Evolutionary conservation across 2,888 invertebrate species (phyloP).

Genomic region (Oscheius onirici): DNA sequence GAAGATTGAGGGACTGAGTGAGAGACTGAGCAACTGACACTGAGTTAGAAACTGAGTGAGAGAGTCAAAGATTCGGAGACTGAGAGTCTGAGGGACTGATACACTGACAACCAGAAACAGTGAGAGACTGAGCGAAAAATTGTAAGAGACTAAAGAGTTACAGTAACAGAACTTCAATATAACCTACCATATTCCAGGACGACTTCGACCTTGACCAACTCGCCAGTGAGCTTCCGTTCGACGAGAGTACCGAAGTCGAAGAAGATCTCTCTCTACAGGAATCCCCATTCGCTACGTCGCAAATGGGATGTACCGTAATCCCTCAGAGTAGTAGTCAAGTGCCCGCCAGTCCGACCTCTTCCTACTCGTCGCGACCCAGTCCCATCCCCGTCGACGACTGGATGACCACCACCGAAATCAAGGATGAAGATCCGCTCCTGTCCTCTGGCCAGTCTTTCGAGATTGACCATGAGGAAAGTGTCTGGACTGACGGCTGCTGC

Average conservation of each 20-base stretch:
- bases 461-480: slow-evolving; percentile 18
- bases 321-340: neutral
- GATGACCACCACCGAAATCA: slow-evolving; percentile 13
- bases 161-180: neutral
- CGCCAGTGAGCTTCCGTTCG: slow-evolving; percentile 34
- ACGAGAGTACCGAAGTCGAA: neutral
- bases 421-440: slow-evolving; percentile 30
- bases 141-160: too few relatives aligned
- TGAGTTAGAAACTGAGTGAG: too few relatives aligned
- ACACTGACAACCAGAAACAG: too few relatives aligned
- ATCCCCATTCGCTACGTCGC: slow-evolving; percentile 14
- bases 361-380: slow-evolving; percentile 17
- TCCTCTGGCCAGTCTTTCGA: neutral
- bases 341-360: slow-evolving; percentile 29
- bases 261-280: slow-evolving; percentile 7
- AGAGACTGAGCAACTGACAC: too few relatives aligned
- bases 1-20: too few relatives aligned
- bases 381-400: slow-evolving; percentile 25
- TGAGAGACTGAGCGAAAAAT: too few relatives aligned
- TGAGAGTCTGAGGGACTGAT: too few relatives aligned
- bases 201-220: slow-evolving; percentile 45
- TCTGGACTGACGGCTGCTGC: neutral
- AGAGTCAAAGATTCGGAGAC: too few relatives aligned
- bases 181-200: slow-evolving; percentile 24
- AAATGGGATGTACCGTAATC: slow-evolving; percentile 22